phyloP scores from a whole-genome alignment of 2,113 vertebrate genomes.

The Asarcornis scutulata region DNA sequence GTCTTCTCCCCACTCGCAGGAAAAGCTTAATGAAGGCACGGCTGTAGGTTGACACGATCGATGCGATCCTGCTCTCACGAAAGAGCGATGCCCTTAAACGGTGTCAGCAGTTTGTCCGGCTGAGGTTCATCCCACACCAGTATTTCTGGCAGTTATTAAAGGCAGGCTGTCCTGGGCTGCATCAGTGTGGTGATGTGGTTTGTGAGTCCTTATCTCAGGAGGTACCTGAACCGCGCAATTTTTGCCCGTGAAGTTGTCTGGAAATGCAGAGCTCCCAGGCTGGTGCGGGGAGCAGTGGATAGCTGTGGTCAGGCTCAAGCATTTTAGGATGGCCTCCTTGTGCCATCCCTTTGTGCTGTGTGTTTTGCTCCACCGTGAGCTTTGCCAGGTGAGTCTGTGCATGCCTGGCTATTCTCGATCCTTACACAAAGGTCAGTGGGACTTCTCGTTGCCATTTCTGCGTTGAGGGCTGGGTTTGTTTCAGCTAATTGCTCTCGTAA shows the following conservation, averaged over 20 bases:
- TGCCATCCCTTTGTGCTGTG: accelerated
- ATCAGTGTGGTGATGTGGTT: background rate
- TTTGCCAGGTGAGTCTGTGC: background rate
- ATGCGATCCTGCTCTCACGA: background rate
- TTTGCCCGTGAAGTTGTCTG: background rate
- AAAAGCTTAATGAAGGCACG: background rate
- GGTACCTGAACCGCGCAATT: background rate
- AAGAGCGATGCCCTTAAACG: background rate
- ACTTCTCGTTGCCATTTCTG: background rate
- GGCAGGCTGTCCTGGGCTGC: background rate
- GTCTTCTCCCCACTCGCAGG: background rate
- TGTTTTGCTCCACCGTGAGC: background rate
- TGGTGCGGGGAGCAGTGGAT: accelerated
- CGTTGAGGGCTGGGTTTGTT: background rate
- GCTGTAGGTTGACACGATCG: background rate
- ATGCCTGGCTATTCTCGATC: background rate
- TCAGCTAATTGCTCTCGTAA: conserved; percentile 51
- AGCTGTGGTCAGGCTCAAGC: accelerated
- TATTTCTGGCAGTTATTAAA: background rate
- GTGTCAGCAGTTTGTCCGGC: background rate
- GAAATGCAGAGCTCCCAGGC: background rate
- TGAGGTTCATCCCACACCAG: background rate
- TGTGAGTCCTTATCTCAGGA: background rate
- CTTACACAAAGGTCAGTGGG: background rate
- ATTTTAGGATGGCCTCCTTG: background rate